Conservation (phyloP, 2,113 vertebrate species). For the Aptenodytes patagonicus region DNA sequence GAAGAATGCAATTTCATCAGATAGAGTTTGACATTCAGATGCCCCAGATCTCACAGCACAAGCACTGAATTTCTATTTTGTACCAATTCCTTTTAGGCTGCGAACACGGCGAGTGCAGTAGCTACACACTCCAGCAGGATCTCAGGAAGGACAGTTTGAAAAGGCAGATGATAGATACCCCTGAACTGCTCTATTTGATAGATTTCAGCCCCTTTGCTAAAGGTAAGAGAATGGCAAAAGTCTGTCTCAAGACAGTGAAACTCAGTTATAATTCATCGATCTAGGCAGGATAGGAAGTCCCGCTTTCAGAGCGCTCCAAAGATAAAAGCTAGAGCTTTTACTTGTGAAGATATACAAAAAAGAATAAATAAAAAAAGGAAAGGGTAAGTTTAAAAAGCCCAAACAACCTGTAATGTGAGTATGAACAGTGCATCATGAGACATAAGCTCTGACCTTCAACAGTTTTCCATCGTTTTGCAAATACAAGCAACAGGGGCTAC, state of each 20-base stretch:
- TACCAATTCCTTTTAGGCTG: not conserved
- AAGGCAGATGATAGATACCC: not conserved
- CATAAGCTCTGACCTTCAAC: not conserved
- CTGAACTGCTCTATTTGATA: not conserved
- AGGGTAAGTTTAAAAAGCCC: not conserved
- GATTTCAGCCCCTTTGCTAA: not conserved
- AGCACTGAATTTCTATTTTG: not conserved
- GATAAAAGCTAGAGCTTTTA: not conserved
- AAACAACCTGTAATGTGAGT: not conserved
- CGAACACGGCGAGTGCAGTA: not conserved
- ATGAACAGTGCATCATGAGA: not conserved
- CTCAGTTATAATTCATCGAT: not conserved
- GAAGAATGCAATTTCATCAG: slow-evolving; percentile 32
- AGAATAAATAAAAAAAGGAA: not conserved
- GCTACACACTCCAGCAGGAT: not conserved
- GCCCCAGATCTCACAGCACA: not conserved
- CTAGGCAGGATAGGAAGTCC: not conserved
- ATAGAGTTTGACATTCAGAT: slow-evolving; percentile 25
- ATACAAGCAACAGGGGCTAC: not conserved
- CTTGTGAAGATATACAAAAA: not conserved
- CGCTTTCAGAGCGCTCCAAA: not conserved
- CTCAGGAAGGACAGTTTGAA: not conserved
- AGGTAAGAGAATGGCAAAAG: not conserved
- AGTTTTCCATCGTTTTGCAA: not conserved
- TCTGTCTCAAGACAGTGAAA: not conserved